Conservation (phyloP, 2,113 vertebrate species). For the Megalops atlanticus region DNA sequence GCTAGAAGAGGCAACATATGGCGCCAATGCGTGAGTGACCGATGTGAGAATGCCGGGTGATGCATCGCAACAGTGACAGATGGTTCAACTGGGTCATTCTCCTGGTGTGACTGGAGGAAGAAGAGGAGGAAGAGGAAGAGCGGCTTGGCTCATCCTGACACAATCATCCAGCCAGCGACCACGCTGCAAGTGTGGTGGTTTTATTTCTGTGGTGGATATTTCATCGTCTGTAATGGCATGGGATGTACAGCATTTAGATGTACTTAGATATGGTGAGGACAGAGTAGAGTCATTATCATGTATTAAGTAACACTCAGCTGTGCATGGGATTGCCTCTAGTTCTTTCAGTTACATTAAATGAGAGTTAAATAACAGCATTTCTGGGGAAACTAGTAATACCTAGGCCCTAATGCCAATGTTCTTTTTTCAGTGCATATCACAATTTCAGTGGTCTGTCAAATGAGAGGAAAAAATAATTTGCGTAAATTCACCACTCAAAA, state of each 20-base stretch:
- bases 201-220: neutral
- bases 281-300: neutral
- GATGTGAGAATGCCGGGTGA: constrained; percentile 49
- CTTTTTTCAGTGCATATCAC: neutral
- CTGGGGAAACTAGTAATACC: neutral
- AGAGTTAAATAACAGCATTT: too few relatives aligned
- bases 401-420: neutral
- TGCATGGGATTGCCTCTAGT: neutral
- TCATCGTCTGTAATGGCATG: neutral
- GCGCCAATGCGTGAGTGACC: constrained; percentile 43
- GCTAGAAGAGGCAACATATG: constrained; percentile 49
- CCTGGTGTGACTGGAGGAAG: constrained; percentile 43
- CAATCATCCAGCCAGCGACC: too few relatives aligned
- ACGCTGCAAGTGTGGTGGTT: too few relatives aligned
- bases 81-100: constrained; percentile 63
- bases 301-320: neutral
- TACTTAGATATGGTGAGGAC: neutral
- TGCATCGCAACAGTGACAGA: constrained; percentile 54
- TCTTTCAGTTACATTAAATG: neutral
- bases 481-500: neutral
- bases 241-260: neutral
- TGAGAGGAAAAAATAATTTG: neutral
- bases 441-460: neutral
- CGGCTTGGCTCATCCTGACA: too few relatives aligned
- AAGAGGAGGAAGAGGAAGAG: constrained; percentile 32